These are phyloP conservation scores for Zaprionus africanus DNA, from an alignment of 1,140 invertebrate genomes.

Conservation along the genomic window DNA sequence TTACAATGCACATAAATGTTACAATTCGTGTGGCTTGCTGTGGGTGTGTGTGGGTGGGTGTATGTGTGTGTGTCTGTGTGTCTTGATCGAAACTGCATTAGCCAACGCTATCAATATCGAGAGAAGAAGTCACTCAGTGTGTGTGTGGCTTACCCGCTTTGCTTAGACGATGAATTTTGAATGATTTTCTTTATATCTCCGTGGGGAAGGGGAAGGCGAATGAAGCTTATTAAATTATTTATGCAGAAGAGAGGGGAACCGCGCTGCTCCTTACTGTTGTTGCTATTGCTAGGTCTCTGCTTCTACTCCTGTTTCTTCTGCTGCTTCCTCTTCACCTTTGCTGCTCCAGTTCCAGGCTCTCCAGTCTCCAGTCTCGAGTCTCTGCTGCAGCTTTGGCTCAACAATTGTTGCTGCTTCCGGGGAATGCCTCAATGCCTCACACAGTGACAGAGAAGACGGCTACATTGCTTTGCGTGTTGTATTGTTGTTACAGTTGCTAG, in stretches of 20 bases:
- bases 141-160: conserved; percentile 71
- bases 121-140: not conserved
- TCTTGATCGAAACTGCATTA: conserved; percentile 33
- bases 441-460: conserved; percentile 46
- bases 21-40: conserved; percentile 23
- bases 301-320: not conserved
- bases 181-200: conserved; percentile 66
- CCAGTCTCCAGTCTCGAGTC: not conserved
- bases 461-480: conserved; percentile 52
- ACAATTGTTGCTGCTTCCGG: conserved; percentile 45
- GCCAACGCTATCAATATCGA: not conserved
- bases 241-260: not conserved
- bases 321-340: conserved; percentile 7
- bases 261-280: not conserved
- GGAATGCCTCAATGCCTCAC: conserved; percentile 31
- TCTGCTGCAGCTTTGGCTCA: conserved; percentile 23
- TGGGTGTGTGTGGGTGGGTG: conserved; percentile 18
- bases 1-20: conserved; percentile 59
- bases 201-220: conserved; percentile 24
- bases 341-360: not conserved
- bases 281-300: not conserved
- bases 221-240: conserved; percentile 47
- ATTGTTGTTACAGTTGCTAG: conserved; percentile 9
- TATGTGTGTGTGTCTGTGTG: conserved; percentile 26
- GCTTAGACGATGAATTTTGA: conserved; percentile 84